Evolutionary conservation across 2,797 vertebrate species (phyloP), one percentile per base, ranked within the genome.

Genomic region (Pipistrellus nathusii): DNA sequence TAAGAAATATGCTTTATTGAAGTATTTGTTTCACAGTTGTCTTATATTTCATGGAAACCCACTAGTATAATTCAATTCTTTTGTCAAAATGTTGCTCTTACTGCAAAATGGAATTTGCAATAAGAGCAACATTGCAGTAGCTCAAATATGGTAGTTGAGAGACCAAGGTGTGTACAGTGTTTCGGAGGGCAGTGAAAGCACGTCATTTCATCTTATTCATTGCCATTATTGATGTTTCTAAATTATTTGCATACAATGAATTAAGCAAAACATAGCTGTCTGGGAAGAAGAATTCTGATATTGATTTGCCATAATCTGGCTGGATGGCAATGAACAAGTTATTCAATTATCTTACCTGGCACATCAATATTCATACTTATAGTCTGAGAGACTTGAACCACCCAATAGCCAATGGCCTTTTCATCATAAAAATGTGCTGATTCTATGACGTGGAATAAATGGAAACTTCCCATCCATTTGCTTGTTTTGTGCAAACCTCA

Each of bases 41-140:
- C 38, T 55, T 86, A 77, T 27, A 85, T 66, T 51, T 71, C 30
- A 11, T 91, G 44, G 84, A 68, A 59, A 59, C 38, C 94, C n/a
- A 41, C 25, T 46, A 46, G 1, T 30, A 18, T 55, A 83, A 32
- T 66, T 82, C 27, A 41, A 44, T 77, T 78, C 7, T 81, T 78
- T 85, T 96, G 55, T 88, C 41, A 78, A 85, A 94, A 85, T 88
- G n/a, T 53, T 87, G 51, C 30, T 84, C 6, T 30, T 75, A 53
- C 13, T 53, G 12, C 78, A 53, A 68, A 81, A 11, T 81, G 8
- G 23, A 44, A 44, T 44, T 44, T 44, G 44, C 44, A 44, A 10
- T 11, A 44, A 44, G 44, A 11, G 44, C 44, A 44, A 44, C 44
- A 44, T 44, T 44, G 44, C 8, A 53, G 23, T 27, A 17, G n/a